These are phyloP conservation scores for Sebastes umbrosus DNA, from an alignment of 2,797 vertebrate species.

Conservation along the genomic window DNA sequence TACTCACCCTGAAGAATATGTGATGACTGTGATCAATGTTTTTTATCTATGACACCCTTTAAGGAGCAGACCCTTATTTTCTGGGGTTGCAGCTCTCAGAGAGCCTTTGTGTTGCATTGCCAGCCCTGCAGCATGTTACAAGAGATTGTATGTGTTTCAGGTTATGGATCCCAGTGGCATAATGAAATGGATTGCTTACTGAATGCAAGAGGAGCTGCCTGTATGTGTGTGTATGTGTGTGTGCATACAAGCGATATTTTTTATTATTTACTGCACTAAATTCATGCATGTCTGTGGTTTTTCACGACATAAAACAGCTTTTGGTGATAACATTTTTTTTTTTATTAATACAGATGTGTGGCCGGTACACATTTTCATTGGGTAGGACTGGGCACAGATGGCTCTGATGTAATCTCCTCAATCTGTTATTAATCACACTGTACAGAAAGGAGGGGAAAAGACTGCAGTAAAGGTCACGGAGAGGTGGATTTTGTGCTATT, in stretches of 20 bases:
- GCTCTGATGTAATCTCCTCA: conserved; percentile 67
- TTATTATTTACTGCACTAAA: conserved; percentile 19
- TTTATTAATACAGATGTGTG: conserved; percentile 12
- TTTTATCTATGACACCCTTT: conserved; percentile 66
- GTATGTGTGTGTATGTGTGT: background rate
- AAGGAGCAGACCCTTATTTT: conserved; percentile 51
- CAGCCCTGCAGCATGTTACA: conserved; percentile 45
- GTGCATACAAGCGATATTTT: conserved; percentile 7
- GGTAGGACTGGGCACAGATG: conserved; percentile 63
- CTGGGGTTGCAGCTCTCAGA: conserved; percentile 30
- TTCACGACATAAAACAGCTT: conserved; percentile 3
- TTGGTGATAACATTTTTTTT: background rate
- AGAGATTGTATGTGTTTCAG: conserved; percentile 58
- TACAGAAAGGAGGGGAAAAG: conserved; percentile 41
- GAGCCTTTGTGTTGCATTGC: conserved; percentile 51
- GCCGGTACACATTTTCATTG: conserved; percentile 38
- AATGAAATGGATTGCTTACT: conserved; percentile 56
- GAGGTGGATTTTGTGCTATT: conserved; percentile 28
- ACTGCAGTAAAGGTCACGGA: conserved; percentile 53
- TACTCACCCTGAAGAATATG: conserved; percentile 60
- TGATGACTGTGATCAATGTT: conserved; percentile 66
- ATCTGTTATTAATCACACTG: conserved; percentile 64
- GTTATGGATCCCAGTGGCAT: conserved; percentile 64
- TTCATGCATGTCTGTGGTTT: background rate
- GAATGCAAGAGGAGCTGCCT: conserved; percentile 43